Evolutionary conservation across 2,113 vertebrate genomes (phyloP).

Genomic region (Callaeas wilsoni): DNA sequence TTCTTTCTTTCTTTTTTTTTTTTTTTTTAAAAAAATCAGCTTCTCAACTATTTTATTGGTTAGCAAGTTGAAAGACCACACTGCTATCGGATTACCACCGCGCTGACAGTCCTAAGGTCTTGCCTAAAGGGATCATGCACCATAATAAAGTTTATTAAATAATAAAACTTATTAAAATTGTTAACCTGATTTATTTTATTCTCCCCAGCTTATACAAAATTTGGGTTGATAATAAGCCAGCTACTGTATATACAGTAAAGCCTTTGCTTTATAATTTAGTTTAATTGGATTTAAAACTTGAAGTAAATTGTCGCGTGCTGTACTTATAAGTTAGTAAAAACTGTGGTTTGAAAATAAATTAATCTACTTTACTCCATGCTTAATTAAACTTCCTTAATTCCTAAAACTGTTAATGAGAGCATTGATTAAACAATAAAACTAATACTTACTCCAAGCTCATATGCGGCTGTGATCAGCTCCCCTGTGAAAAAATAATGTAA

Average conservation of each 20-base stretch:
- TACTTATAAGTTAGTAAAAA: constrained; percentile 99
- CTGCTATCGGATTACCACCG: constrained; percentile 94
- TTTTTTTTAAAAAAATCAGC: not conserved
- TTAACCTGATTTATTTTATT: constrained; percentile 99
- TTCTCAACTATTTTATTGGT: constrained; percentile 66
- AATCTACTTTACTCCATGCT: constrained; percentile 99
- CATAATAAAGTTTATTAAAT: constrained; percentile 99
- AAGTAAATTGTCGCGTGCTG: constrained; percentile 99
- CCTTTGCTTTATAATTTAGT: constrained; percentile 99
- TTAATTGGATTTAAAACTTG: constrained; percentile 99
- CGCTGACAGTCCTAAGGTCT: constrained; percentile 92
- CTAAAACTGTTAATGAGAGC: constrained; percentile 99
- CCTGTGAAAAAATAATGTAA: constrained; percentile 99
- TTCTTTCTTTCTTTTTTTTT: not conserved
- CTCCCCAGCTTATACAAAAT: constrained; percentile 98
- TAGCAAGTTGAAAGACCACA: constrained; percentile 86
- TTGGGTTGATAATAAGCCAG: constrained; percentile 98
- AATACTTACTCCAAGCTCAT: constrained; percentile 99
- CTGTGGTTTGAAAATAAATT: constrained; percentile 99
- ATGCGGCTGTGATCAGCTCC: constrained; percentile 99
- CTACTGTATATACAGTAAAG: constrained; percentile 99
- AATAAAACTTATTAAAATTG: constrained; percentile 99
- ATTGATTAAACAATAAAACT: constrained; percentile 99
- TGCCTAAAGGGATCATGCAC: constrained; percentile 98
- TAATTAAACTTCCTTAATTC: constrained; percentile 99